phyloP scores from a whole-genome alignment of 35 echinoderm and acorn worm genomes.

The Hemicentrotus pulcherrimus region DNA sequence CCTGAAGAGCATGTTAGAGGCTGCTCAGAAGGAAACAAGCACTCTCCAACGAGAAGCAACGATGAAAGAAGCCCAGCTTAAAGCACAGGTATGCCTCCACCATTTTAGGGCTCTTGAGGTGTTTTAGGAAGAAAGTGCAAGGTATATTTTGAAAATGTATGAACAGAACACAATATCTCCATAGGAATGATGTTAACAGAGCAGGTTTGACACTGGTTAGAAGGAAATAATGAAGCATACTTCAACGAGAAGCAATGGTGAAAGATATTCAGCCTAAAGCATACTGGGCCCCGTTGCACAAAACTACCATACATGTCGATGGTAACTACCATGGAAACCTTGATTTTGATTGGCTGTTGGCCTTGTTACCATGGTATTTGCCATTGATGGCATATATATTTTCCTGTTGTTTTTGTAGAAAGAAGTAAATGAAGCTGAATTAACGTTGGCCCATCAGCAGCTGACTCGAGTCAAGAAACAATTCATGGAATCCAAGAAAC shows the following conservation, averaged over 20 bases:
- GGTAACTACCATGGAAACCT: no score
- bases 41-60: conserved; percentile 49
- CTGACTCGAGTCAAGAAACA: conserved; percentile 70
- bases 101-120: no score
- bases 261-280: conserved; percentile 65
- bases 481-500: conserved; percentile 71
- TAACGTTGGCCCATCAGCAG: conserved; percentile 63
- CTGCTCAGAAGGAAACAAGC: conserved; percentile 50
- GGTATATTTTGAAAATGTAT: no score
- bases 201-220: conserved; percentile 61
- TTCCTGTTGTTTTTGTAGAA: conserved; percentile 59
- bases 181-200: neutral
- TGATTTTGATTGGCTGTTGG: no score
- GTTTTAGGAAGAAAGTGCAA: no score
- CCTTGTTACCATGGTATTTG: no score
- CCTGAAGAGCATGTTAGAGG: conserved; percentile 69
- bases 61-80: conserved; percentile 66
- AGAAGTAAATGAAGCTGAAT: conserved; percentile 71
- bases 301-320: no score
- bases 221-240: conserved; percentile 17
- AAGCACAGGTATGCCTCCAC: conserved; percentile 74
- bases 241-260: conserved; percentile 55
- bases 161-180: no score
- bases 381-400: no score
- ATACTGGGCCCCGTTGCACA: no score